These are phyloP conservation scores for Chrysogorgia sp. DNA, from an alignment of 92 coral and sea anemone genomes.

Conservation along the genomic window DNA sequence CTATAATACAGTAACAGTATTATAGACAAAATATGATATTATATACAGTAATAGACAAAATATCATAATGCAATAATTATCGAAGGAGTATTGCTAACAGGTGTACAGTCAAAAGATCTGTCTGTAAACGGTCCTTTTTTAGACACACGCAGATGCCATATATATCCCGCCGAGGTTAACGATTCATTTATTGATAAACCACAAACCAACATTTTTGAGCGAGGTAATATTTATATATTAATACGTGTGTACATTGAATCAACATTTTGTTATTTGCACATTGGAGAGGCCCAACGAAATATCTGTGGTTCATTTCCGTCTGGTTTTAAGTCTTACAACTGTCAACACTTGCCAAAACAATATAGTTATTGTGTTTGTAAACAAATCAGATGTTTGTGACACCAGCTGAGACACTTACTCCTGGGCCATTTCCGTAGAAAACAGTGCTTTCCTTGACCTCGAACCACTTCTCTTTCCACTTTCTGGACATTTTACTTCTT, in stretches of 20 bases:
- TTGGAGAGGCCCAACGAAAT: not conserved
- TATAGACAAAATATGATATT: too few species aligned
- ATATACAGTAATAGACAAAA: too few species aligned
- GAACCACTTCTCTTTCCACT: slow-evolving; percentile 90
- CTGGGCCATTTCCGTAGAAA: slow-evolving; percentile 77
- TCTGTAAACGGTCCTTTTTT: too few species aligned
- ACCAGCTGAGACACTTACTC: slow-evolving; percentile 53
- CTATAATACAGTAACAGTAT: not conserved
- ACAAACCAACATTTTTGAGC: slow-evolving; percentile 7
- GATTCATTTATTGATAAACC: not conserved
- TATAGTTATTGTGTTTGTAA: not conserved
- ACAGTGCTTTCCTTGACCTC: slow-evolving; percentile 79
- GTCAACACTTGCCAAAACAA: not conserved
- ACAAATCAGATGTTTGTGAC: slow-evolving; percentile 19
- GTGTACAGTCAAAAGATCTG: too few species aligned
- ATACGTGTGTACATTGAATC: not conserved
- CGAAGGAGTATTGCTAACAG: too few species aligned
- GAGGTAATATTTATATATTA: not conserved
- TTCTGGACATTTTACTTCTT: slow-evolving; percentile 77
- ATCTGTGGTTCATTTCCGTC: not conserved
- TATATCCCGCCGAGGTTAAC: not conserved
- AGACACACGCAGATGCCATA: not conserved
- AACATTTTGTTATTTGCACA: too few species aligned
- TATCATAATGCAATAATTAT: too few species aligned
- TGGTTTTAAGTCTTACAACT: not conserved